Evolutionary conservation across 2,888 invertebrate species (phyloP).

Genomic region (Scrobipalpa atriplicella): DNA sequence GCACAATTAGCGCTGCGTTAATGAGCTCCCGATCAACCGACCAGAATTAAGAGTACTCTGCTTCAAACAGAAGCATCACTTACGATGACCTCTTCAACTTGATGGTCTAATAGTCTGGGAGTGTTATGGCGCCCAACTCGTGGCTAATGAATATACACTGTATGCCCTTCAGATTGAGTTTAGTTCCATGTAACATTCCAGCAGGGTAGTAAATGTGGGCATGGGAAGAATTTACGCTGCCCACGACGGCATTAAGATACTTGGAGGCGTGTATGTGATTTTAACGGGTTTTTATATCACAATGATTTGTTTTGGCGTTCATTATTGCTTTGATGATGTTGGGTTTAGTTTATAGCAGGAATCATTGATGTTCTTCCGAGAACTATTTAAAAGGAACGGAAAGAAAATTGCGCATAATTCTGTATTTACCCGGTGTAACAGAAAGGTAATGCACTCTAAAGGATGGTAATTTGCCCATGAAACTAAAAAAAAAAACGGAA

Average conservation of each 20-base stretch:
- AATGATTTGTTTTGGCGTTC: slow-evolving; percentile 1
- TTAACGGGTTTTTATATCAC: not conserved
- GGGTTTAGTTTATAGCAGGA: not conserved
- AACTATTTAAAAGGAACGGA: not conserved
- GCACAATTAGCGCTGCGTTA: slow-evolving; percentile 76
- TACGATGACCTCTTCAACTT: slow-evolving; percentile 53
- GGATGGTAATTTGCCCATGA: too few relatives aligned
- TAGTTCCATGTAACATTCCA: slow-evolving; percentile 46
- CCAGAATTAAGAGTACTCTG: slow-evolving; percentile 50
- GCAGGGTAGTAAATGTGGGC: slow-evolving; percentile 35
- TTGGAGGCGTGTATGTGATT: slow-evolving; percentile 21
- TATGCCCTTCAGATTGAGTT: slow-evolving; percentile 59
- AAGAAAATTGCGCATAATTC: not conserved
- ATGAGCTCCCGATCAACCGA: slow-evolving; percentile 69
- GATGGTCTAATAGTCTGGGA: slow-evolving; percentile 56
- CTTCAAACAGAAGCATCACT: slow-evolving; percentile 38
- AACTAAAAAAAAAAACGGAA: too few relatives aligned
- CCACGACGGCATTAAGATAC: slow-evolving; percentile 38
- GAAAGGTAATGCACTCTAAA: too few relatives aligned
- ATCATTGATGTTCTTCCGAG: not conserved
- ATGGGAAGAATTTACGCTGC: slow-evolving; percentile 48
- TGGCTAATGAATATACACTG: slow-evolving; percentile 52
- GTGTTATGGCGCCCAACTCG: slow-evolving; percentile 50
- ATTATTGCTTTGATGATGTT: not conserved
- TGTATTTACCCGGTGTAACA: not conserved